Evolutionary conservation across 2,113 vertebrate species (phyloP), one percentile per base, ranked within the genome.

Genomic region (Lichenostomus cassidix): DNA sequence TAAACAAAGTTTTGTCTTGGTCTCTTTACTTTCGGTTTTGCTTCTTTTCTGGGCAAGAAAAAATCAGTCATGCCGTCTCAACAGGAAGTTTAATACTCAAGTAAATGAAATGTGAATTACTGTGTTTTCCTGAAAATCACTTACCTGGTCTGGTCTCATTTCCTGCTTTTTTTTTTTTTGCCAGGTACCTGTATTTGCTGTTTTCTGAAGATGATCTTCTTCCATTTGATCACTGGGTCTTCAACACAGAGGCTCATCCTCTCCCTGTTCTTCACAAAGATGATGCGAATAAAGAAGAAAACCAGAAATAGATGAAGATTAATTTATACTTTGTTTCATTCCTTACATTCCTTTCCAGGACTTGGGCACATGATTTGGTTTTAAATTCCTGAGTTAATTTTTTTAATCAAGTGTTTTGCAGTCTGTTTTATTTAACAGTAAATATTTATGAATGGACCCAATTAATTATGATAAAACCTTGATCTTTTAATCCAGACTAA

Each of bases 121-220:
- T 44, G n/a, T 46, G n/a, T 86, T 83, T 82, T 64, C 46, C 39
- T 55, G 23, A 76, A 69, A 77, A 59, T 75, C 49, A 17, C 15
- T 52, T 68, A 23, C 20, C 23, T 60, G n/a, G n/a, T 50, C 12
- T 39, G 19, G 19, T 76, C 46, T 39, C 41, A 21, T 55, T 77
- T 67, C 52, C 68, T n/a, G 56, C 6, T 88, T 91, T 94, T 96
- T 93, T 94, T 96, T 93, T 89, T 59, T 70, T 90, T 88, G 44
- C 63, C 93, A 99, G 99, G 91, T 99, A 99, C 83, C 97, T 99
- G 77, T 99, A 99, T 96, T 98, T 99, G 95, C 97, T 99, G 80
- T 99, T 99, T 98, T 99, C 99, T 6, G 99, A 99, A 15, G 99
- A 99, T n/a, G 99, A 99, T 93, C 98, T 99, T 89, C 98, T 99